Evolutionary conservation across 2,797 vertebrate genomes (phyloP).

Genomic region (Tarsius wallacei): DNA sequence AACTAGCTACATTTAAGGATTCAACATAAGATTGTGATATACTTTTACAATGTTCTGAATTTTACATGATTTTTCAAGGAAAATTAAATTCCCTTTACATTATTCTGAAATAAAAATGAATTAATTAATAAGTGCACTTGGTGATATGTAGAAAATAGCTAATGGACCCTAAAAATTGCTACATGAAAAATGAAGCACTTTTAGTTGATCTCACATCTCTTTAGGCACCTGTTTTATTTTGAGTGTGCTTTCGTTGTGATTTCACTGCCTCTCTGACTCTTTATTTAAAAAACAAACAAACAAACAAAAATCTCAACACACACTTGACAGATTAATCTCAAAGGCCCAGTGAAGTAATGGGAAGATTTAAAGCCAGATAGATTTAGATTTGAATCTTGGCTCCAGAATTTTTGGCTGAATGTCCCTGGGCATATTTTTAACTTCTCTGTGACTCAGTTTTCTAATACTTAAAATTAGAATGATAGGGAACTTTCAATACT

Average conservation of each 20-base stretch:
- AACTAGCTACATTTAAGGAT: neutral
- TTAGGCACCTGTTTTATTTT: neutral
- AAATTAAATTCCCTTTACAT: neutral
- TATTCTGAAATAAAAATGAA: conserved; percentile 10
- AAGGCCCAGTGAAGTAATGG: neutral
- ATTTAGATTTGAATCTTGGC: conserved; percentile 60
- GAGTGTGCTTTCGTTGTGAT: neutral
- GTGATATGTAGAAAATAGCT: neutral
- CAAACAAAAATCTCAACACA: neutral
- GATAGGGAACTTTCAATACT: neutral
- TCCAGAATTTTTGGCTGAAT: conserved; percentile 39
- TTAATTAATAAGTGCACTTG: neutral
- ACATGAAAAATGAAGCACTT: neutral
- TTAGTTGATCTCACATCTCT: neutral
- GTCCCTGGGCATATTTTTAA: conserved; percentile 39
- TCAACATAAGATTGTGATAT: neutral
- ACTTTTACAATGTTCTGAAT: neutral
- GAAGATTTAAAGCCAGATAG: conserved; percentile 37
- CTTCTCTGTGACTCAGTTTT: conserved; percentile 27
- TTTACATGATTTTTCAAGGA: conserved; percentile 28
- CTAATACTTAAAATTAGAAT: conserved; percentile 35
- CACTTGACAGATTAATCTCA: conserved; percentile 50
- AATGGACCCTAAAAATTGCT: neutral
- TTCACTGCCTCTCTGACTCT: neutral
- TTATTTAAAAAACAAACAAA: neutral